Evolutionary conservation across 64 coral and sea anemone species (phyloP), one percentile per base, ranked within the genome.

Genomic region (Montipora sp.): DNA sequence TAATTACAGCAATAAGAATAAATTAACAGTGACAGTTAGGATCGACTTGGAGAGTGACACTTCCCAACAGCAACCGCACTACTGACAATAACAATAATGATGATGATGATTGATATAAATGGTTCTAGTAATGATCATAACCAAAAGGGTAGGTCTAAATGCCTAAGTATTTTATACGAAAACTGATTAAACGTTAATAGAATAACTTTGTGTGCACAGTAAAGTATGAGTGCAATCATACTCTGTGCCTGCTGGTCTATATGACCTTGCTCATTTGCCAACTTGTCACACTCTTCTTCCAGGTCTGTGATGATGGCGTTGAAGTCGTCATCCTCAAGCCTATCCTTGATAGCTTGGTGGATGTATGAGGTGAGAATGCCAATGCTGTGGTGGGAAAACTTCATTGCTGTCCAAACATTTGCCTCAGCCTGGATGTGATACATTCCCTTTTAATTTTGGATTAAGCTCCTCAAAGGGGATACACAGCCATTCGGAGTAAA

Each of bases 401-500:
- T n/a, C 79, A 81, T 74, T 20, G 79, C 79, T 7, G 61, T 8
- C 7, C 69, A 5, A 3, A 91, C 47, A 1, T 18, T 7, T 3
- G 43, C 23, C 23, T 91, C 90, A 2, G 90, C 90, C 14, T 55
- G 59, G 3, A 75, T 3, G 24, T 67, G 83, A 8, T 91, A 65
- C 15, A 4, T 49, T 3, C 79, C 90, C 24, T 82, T 57, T 7
- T 27, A 91, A 13, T 48, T 72, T 80, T 2, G 67, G 90, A 27
- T 91, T 48, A 0, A 91, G 47, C 59, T 69, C 73, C 16, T 91
- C 90, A 22, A 91, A 91, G 10, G 79, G 44, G 23, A 91, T 82
- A 3, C 80, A 3, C 5, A 83, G 63, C 90, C 77, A 83, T 11
- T 68, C 0, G 19, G 79, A 83, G 22, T 49, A 59, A 18, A 57